Evolutionary conservation across 2,888 invertebrate species (phyloP).

Genomic region (Pterostichus madidus): DNA sequence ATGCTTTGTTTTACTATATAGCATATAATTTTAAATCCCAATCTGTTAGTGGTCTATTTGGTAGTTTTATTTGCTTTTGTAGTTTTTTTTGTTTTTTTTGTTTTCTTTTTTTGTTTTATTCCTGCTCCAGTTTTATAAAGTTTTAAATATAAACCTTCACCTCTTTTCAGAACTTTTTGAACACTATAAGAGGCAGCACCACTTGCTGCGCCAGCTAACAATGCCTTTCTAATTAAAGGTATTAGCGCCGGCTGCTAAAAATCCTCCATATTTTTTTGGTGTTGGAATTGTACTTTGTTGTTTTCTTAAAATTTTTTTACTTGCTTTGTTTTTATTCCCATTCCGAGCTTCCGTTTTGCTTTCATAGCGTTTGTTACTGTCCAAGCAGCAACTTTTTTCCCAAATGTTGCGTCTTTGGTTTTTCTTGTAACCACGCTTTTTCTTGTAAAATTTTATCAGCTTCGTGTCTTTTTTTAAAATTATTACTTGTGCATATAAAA

Average conservation of each 20-base stretch:
- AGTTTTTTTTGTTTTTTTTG: neutral
- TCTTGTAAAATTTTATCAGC: conserved; percentile 71
- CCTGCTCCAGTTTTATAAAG: conserved; percentile 33
- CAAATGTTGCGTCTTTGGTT: conserved; percentile 68
- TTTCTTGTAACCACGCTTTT: conserved; percentile 69
- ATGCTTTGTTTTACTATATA: no score
- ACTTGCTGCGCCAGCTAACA: conserved; percentile 71
- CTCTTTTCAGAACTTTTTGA: conserved; percentile 7
- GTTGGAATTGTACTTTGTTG: conserved; percentile 46
- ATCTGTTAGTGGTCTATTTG: no score
- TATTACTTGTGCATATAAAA: conserved; percentile 68
- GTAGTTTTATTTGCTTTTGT: neutral
- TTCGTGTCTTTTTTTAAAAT: conserved; percentile 68
- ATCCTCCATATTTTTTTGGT: conserved; percentile 69
- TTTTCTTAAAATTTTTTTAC: neutral
- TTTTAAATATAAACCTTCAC: conserved; percentile 33
- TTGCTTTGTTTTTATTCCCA: conserved; percentile 41
- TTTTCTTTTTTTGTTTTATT: neutral
- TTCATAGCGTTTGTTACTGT: conserved; percentile 70
- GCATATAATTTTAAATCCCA: no score
- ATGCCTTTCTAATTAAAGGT: conserved; percentile 71
- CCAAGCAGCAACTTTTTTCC: conserved; percentile 70
- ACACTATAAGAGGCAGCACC: conserved; percentile 71
- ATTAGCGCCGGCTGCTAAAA: conserved; percentile 69
- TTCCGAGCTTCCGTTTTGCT: conserved; percentile 69